phyloP scores from a whole-genome alignment of 2,888 invertebrate species.

The Chrysina gloriosa region DNA sequence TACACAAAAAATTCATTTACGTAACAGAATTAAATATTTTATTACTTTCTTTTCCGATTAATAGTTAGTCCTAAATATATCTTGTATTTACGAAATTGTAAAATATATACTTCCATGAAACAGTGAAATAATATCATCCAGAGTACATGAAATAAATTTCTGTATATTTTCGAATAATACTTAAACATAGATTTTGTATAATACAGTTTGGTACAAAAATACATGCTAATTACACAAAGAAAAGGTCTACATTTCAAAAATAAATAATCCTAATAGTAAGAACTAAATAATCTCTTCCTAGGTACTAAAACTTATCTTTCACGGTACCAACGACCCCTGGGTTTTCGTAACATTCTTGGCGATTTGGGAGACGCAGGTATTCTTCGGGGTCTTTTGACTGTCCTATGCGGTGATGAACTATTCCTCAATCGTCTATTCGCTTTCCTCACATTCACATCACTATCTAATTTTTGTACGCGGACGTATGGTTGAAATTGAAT shows the following conservation, averaged over 20 bases:
- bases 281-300: slow-evolving; percentile 22
- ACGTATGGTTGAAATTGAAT: slow-evolving; percentile 74
- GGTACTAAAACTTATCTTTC: slow-evolving; percentile 58
- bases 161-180: slow-evolving; percentile 35
- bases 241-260: slow-evolving; percentile 22
- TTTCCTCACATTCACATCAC: slow-evolving; percentile 47
- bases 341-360: slow-evolving; percentile 61
- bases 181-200: slow-evolving; percentile 41
- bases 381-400: slow-evolving; percentile 49
- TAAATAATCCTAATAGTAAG: slow-evolving; percentile 23
- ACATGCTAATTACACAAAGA: slow-evolving; percentile 28
- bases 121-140: slow-evolving; percentile 31
- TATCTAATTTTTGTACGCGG: slow-evolving; percentile 74
- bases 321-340: slow-evolving; percentile 63
- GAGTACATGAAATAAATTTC: slow-evolving; percentile 20
- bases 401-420: slow-evolving; percentile 52
- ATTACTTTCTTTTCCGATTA: too few species aligned
- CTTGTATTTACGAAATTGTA: not conserved
- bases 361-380: slow-evolving; percentile 60
- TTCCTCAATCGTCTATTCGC: slow-evolving; percentile 50
- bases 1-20: too few species aligned
- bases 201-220: slow-evolving; percentile 46
- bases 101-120: slow-evolving; percentile 15
- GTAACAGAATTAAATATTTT: too few species aligned
- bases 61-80: too few species aligned